phyloP scores from a whole-genome alignment of 2,113 vertebrate genomes.

The Mustela lutreola region DNA sequence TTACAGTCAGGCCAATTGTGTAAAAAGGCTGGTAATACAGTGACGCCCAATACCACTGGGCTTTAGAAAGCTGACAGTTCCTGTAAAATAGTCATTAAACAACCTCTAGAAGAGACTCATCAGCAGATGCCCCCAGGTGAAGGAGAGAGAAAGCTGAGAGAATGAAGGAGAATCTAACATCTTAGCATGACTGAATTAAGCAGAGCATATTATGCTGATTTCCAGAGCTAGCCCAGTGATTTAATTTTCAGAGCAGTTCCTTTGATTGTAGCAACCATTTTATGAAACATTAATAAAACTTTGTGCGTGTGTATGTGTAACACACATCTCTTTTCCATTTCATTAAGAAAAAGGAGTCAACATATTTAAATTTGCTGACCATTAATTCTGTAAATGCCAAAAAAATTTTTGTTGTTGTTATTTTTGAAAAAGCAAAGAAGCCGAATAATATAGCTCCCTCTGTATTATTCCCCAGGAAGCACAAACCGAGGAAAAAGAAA shows the following conservation, averaged over 20 bases:
- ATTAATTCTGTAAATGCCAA: constrained; percentile 86
- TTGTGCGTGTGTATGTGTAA: constrained; percentile 76
- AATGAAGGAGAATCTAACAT: constrained; percentile 92
- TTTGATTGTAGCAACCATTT: constrained; percentile 92
- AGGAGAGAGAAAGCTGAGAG: constrained; percentile 90
- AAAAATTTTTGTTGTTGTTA: constrained; percentile 70
- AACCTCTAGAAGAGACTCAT: constrained; percentile 93
- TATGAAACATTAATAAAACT: constrained; percentile 93
- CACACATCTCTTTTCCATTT: constrained; percentile 88
- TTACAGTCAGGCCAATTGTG: constrained; percentile 90
- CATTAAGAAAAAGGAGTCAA: constrained; percentile 86
- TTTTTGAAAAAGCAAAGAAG: constrained; percentile 78
- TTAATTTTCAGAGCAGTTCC: constrained; percentile 92
- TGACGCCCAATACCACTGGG: constrained; percentile 89
- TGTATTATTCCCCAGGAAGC: constrained; percentile 73
- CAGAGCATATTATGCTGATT: constrained; percentile 93
- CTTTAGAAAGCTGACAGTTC: constrained; percentile 92
- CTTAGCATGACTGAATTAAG: constrained; percentile 93
- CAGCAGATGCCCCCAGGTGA: constrained; percentile 93
- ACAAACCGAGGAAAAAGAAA: constrained; percentile 80
- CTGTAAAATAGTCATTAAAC: constrained; percentile 94
- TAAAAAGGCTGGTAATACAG: constrained; percentile 90
- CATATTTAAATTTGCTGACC: constrained; percentile 88
- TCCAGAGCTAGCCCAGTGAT: constrained; percentile 91
- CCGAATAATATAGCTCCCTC: constrained; percentile 65